phyloP scores from a whole-genome alignment of 2,113 vertebrate genomes.

The Phyllostomus discolor region DNA sequence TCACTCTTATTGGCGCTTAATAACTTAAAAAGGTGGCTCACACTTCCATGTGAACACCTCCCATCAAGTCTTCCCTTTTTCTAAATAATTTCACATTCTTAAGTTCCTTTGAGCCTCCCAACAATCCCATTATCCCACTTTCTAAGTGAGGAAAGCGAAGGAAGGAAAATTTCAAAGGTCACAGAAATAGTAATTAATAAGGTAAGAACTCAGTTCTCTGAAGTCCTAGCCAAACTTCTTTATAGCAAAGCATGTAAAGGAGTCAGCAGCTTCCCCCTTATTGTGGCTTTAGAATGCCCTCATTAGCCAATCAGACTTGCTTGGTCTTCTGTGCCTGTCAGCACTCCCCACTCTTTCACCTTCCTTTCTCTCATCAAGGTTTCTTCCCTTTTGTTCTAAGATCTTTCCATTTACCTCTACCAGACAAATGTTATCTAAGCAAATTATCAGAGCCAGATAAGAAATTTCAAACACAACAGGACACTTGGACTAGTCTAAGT shows the following conservation, averaged over 20 bases:
- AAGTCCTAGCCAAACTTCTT: background rate
- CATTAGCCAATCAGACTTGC: background rate
- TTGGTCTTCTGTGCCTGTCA: background rate
- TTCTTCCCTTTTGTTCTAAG: background rate
- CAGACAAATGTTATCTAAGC: background rate
- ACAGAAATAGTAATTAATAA: background rate
- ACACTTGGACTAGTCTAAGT: background rate
- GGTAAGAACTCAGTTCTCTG: background rate
- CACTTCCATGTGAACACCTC: background rate
- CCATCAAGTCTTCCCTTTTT: background rate
- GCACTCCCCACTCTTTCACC: background rate
- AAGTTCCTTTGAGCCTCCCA: background rate
- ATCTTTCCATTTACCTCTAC: background rate
- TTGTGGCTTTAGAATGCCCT: background rate
- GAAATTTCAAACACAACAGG: background rate
- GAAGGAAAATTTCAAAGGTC: background rate
- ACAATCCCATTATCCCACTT: background rate
- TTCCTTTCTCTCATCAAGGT: background rate
- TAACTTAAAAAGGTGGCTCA: background rate
- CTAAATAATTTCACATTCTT: background rate
- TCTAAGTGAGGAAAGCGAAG: background rate
- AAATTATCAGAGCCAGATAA: background rate
- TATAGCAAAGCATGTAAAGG: background rate
- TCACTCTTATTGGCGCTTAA: background rate
- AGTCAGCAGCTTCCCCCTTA: background rate